A percentile compares a stretch with the other conserved stretches of the same genome.
phyloP scores from a whole-genome alignment of 2,888 invertebrate species.

The Sylvicola fuscatus region DNA sequence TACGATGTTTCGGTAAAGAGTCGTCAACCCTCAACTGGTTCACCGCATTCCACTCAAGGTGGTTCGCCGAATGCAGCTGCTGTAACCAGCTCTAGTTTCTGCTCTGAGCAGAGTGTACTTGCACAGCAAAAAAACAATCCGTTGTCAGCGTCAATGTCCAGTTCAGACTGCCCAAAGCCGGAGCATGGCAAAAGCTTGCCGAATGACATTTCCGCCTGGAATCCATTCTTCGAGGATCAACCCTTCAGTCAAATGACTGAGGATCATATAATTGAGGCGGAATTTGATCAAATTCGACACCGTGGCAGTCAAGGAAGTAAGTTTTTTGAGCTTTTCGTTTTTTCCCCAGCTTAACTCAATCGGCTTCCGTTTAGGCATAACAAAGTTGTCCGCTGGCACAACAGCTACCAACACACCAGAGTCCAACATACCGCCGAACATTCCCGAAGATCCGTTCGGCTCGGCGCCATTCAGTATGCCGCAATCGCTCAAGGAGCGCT shows the following conservation, averaged over 20 bases:
- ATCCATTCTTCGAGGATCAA: constrained; percentile 56
- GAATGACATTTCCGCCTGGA: constrained; percentile 41
- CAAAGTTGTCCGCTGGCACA: neutral
- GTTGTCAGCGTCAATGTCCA: constrained; percentile 18
- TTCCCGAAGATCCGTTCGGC: constrained; percentile 55
- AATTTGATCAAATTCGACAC: constrained; percentile 60
- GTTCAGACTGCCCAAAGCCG: constrained; percentile 13
- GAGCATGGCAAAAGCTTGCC: constrained; percentile 4
- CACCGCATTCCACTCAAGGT: constrained; percentile 8
- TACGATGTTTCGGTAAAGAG: constrained; percentile 45
- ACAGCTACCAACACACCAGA: neutral
- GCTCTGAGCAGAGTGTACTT: neutral
- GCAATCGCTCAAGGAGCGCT: constrained; percentile 24
- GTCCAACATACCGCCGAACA: constrained; percentile 13
- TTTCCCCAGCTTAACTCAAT: neutral
- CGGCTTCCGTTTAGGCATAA: constrained; percentile 2
- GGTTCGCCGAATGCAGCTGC: constrained; percentile 6
- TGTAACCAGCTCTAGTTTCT: constrained; percentile 8
- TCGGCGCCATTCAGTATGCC: constrained; percentile 64
- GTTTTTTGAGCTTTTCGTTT: constrained; percentile 11
- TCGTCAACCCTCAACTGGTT: constrained; percentile 24
- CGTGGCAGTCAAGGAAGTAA: constrained; percentile 56
- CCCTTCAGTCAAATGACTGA: constrained; percentile 56
- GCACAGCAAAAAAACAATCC: constrained; percentile 8
- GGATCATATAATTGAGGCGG: constrained; percentile 63